Evolutionary conservation across 2,797 vertebrate genomes (phyloP), one percentile per base, ranked within the genome.

Genomic region (Spizella passerina): DNA sequence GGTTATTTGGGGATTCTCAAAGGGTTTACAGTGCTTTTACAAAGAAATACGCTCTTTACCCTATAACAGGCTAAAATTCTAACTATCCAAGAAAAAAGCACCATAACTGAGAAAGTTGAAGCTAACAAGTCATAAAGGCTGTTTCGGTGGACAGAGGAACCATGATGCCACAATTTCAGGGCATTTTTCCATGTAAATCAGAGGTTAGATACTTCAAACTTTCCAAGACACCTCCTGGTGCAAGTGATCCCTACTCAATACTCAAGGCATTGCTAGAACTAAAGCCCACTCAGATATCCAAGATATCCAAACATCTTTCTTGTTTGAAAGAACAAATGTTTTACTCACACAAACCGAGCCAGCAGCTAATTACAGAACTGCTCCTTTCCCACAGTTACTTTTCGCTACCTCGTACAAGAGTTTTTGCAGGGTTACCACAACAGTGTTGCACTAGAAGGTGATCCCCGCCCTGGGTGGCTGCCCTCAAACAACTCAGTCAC

Each of bases 241-340:
- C 68, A 82, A 44, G 32, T 44, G 46, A 43, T 23, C 32, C n/a
- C 55, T 32, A 3, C 49, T 32, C 15, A n/a, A 11, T 2, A 65
- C 70, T 19, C 0, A 0, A 55, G 55, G 55, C 30, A 26, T 4
- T 19, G 68, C 8, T 39, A 24, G 34, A 78, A 43, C 38, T 34
- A 46, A 34, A 46, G 66, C 17, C 46, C 55, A 32, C 32, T 19
- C 47, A 57, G 38, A 43, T 8, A 22, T 1, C 1, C 1, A 10
- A 69, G 23, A 18, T 13, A 30, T 30, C 52, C 52, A 53, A 53
- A 14, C 13, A 14, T 22, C 20, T 21, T n/a, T 53, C 52, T 53
- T 22, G 30, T 22, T 32, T 14, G 13, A 32, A 60, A 2, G 41
- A 63, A 32, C 34, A 55, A 47, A 60, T 2, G 3, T 34, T 39